These are phyloP conservation scores for Dynastes tityus DNA, from an alignment of 2,888 invertebrate genomes.

Conservation along the genomic window DNA sequence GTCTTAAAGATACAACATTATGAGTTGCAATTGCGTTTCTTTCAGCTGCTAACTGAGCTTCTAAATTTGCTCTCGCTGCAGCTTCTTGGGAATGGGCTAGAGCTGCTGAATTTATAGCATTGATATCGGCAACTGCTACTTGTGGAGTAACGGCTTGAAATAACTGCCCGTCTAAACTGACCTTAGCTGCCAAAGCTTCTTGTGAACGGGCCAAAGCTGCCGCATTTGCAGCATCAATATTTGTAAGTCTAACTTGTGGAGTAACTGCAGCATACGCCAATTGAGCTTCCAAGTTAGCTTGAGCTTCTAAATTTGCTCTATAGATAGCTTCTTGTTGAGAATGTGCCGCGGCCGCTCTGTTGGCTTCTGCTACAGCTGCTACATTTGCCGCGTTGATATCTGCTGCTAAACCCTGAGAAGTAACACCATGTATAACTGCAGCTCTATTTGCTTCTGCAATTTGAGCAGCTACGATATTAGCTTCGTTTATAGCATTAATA, in stretches of 20 bases:
- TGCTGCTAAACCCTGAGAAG: slow-evolving; percentile 14
- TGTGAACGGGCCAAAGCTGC: slow-evolving; percentile 11
- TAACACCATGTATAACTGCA: not conserved
- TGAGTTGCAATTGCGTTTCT: slow-evolving; percentile 27
- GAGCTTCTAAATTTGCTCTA: slow-evolving; percentile 41
- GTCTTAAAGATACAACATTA: slow-evolving; percentile 19
- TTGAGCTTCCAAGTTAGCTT: slow-evolving; percentile 38
- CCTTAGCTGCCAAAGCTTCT: slow-evolving; percentile 18
- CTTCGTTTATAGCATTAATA: slow-evolving; percentile 21
- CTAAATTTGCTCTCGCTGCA: slow-evolving; percentile 30
- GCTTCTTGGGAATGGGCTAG: slow-evolving; percentile 27
- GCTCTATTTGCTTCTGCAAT: slow-evolving; percentile 30
- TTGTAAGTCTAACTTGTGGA: not conserved
- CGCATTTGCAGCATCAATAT: slow-evolving; percentile 20
- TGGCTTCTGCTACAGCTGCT: slow-evolving; percentile 28
- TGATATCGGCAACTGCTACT: slow-evolving; percentile 25
- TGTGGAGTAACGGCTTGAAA: not conserved
- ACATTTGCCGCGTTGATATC: slow-evolving; percentile 21
- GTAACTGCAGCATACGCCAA: slow-evolving; percentile 10
- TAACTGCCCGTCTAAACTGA: slow-evolving; percentile 11
- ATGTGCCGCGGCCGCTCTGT: slow-evolving; percentile 25
- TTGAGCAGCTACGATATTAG: slow-evolving; percentile 23
- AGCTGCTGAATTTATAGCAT: slow-evolving; percentile 30
- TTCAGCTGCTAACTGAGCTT: slow-evolving; percentile 43
- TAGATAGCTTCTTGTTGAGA: slow-evolving; percentile 21